phyloP scores from a whole-genome alignment of 1,140 invertebrate species.

The Armadillidium nasatum region DNA sequence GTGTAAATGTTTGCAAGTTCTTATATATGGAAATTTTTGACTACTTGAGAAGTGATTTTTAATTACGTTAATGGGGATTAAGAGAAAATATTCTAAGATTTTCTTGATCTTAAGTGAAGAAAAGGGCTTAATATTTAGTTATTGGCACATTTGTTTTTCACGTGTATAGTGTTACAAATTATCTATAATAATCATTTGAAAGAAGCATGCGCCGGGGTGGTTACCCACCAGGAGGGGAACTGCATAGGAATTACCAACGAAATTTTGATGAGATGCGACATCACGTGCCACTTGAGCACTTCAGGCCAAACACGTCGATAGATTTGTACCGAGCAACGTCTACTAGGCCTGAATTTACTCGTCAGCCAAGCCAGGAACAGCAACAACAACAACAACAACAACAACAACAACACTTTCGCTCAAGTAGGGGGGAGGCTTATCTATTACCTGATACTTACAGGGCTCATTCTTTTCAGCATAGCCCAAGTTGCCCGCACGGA shows the following conservation, averaged over 20 bases:
- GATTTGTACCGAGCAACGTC: not conserved
- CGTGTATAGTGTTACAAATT: not conserved
- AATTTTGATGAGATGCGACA: not conserved
- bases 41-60: too few relatives aligned
- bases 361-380: not conserved
- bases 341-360: not conserved
- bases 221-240: not conserved
- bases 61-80: not conserved
- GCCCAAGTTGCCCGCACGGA: constrained; percentile 39
- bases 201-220: not conserved
- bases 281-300: not conserved
- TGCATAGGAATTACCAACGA: constrained; percentile 3
- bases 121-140: not conserved
- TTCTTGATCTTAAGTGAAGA: not conserved
- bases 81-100: not conserved
- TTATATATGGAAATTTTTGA: not conserved
- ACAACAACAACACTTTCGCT: not conserved
- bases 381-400: too few relatives aligned
- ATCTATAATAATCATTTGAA: not conserved
- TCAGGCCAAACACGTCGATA: not conserved
- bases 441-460: not conserved
- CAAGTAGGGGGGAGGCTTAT: not conserved
- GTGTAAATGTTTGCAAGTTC: not conserved
- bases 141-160: not conserved
- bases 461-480: constrained; percentile 37